Conservation (phyloP, 2,888 invertebrate species). For the Anoncus sp. region DNA sequence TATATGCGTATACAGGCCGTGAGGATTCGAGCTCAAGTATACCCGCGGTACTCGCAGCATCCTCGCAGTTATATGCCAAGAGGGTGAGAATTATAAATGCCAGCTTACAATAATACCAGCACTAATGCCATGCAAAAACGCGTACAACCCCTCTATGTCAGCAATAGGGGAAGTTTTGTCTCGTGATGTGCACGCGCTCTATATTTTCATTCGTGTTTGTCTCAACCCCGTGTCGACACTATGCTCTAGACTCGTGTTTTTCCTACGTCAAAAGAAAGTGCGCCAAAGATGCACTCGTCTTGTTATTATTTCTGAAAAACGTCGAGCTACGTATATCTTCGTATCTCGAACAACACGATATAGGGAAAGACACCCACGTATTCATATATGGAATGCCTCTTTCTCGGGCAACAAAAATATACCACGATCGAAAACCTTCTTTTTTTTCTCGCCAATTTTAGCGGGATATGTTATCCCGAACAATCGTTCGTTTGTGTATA, state of each 20-base stretch:
- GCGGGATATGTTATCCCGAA: slow-evolving; percentile 14
- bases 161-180: slow-evolving; percentile 50
- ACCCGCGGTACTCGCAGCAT: slow-evolving; percentile 24
- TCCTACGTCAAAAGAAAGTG: slow-evolving; percentile 39
- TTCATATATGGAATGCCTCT: background rate
- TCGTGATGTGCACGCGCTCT: slow-evolving; percentile 14
- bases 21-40: slow-evolving; percentile 38
- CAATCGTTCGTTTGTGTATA: slow-evolving; percentile 7
- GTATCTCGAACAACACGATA: background rate
- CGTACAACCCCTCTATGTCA: slow-evolving; percentile 32
- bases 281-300: slow-evolving; percentile 51
- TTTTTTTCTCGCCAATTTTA: slow-evolving; percentile 11
- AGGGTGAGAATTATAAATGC: slow-evolving; percentile 78
- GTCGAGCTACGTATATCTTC: slow-evolving; percentile 5
- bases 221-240: slow-evolving; percentile 13
- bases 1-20: slow-evolving; percentile 52
- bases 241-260: slow-evolving; percentile 36
- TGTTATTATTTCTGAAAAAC: slow-evolving; percentile 60
- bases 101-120: slow-evolving; percentile 80
- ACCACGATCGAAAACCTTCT: background rate
- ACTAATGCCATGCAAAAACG: slow-evolving; percentile 80
- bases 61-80: slow-evolving; percentile 42
- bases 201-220: background rate
- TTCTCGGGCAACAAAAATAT: background rate
- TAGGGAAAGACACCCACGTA: background rate